Evolutionary conservation across 2,113 vertebrate species (phyloP).

Genomic region (Penelope pileata): DNA sequence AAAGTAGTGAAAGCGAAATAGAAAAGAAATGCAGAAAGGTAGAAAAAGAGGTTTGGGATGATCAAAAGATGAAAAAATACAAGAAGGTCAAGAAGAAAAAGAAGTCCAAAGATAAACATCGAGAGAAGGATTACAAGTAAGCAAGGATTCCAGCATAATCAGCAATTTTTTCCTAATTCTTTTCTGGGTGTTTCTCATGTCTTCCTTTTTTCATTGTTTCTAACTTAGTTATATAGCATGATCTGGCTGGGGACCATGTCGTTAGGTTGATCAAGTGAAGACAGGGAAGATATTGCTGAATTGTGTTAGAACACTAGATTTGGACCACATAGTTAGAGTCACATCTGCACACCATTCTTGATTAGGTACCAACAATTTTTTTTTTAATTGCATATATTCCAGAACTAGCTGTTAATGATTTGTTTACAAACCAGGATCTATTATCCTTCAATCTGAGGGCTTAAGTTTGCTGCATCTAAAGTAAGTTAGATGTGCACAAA

Average conservation of each 20-base stretch:
- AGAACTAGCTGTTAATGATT: not conserved
- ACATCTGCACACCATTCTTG: not conserved
- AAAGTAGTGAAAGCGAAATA: not conserved
- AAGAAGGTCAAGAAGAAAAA: constrained; percentile 95
- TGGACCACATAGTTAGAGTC: not conserved
- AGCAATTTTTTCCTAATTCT: constrained; percentile 14
- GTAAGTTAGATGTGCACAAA: not conserved
- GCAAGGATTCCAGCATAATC: constrained; percentile 44
- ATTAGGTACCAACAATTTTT: not conserved
- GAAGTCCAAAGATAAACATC: constrained; percentile 89
- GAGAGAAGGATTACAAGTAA: constrained; percentile 83
- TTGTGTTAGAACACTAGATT: constrained; percentile 9
- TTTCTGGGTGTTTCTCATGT: constrained; percentile 34
- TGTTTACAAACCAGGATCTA: not conserved
- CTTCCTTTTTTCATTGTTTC: constrained; percentile 21
- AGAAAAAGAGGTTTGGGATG: constrained; percentile 53
- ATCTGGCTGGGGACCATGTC: not conserved
- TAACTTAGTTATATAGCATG: not conserved
- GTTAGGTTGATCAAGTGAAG: not conserved
- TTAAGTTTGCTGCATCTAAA: constrained; percentile 9
- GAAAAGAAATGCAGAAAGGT: constrained; percentile 64
- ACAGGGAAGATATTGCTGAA: constrained; percentile 2
- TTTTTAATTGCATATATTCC: not conserved
- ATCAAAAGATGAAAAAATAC: constrained; percentile 78
- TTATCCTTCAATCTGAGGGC: not conserved